phyloP scores from a whole-genome alignment of 2,113 vertebrate genomes.

The Brevimyrus niger region DNA sequence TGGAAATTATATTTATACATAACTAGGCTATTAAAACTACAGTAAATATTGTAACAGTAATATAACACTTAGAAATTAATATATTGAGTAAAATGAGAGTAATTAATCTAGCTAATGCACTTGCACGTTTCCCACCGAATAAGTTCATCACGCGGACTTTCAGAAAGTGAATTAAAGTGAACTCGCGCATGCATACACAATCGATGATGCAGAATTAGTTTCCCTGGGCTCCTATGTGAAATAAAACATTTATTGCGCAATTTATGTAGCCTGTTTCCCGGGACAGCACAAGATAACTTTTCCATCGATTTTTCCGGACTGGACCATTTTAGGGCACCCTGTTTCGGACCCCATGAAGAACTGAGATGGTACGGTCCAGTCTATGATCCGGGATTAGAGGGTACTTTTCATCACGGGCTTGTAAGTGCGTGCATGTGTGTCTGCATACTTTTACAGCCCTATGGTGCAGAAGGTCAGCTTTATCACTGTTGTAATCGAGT shows the following conservation, averaged over 20 bases:
- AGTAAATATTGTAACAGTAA: background rate
- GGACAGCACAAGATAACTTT: background rate
- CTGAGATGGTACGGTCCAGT: background rate
- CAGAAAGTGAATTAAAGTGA: background rate
- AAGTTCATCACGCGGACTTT: background rate
- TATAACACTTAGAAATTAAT: background rate
- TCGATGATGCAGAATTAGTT: background rate
- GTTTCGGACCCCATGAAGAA: background rate
- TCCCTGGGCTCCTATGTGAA: background rate
- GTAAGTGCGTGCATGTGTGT: background rate
- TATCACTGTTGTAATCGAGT: background rate
- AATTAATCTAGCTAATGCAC: background rate
- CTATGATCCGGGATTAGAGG: background rate
- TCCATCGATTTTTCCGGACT: background rate
- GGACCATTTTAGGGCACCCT: background rate
- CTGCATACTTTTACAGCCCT: background rate
- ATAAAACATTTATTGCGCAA: background rate
- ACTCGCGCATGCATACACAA: background rate
- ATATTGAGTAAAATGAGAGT: background rate
- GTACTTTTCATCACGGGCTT: background rate
- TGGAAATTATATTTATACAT: background rate
- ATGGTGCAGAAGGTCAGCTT: background rate
- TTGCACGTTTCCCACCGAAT: background rate
- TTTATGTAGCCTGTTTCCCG: background rate
- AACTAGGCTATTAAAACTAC: background rate